Percentiles rank a stretch among this genome's conserved stretches.
Conservation (phyloP, 2,888 invertebrate genomes). For the Sarcophaga caerulescens region DNA sequence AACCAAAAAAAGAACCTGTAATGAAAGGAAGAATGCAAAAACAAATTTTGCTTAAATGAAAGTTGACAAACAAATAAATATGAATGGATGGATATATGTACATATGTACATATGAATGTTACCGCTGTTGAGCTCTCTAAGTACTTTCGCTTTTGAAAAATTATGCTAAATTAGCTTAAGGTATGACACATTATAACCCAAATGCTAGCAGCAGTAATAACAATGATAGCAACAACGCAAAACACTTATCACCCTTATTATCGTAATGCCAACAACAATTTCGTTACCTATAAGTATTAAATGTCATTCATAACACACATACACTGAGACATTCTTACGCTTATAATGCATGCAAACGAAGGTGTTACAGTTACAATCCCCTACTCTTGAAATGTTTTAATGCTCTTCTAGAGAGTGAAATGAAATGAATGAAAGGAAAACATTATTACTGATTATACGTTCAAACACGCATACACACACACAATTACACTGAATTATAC, state of each 20-base stretch:
- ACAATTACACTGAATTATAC: not conserved
- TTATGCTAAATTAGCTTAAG: conserved; percentile 66
- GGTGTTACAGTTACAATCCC: conserved; percentile 36
- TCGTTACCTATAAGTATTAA: conserved; percentile 50
- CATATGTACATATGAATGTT: conserved; percentile 4
- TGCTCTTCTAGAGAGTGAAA: conserved; percentile 20
- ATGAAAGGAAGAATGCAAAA: conserved; percentile 32
- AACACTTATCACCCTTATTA: conserved; percentile 65
- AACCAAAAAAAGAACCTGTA: not conserved
- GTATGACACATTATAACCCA: conserved; percentile 60
- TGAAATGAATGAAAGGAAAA: conserved; percentile 39
- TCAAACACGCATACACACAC: conserved; percentile 30
- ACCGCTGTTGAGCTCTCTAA: conserved; percentile 19
- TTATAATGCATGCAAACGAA: conserved; percentile 20
- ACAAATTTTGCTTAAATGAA: conserved; percentile 56
- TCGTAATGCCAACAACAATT: conserved; percentile 54
- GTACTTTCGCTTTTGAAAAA: conserved; percentile 63
- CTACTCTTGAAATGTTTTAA: conserved; percentile 8
- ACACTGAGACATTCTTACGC: not conserved
- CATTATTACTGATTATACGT: conserved; percentile 61
- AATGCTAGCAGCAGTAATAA: not conserved
- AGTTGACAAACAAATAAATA: conserved; percentile 58
- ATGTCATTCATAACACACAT: conserved; percentile 45
- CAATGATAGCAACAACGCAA: conserved; percentile 32
- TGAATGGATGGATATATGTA: conserved; percentile 32